phyloP scores from a whole-genome alignment of 2,797 vertebrate species.

The Morus bassanus region DNA sequence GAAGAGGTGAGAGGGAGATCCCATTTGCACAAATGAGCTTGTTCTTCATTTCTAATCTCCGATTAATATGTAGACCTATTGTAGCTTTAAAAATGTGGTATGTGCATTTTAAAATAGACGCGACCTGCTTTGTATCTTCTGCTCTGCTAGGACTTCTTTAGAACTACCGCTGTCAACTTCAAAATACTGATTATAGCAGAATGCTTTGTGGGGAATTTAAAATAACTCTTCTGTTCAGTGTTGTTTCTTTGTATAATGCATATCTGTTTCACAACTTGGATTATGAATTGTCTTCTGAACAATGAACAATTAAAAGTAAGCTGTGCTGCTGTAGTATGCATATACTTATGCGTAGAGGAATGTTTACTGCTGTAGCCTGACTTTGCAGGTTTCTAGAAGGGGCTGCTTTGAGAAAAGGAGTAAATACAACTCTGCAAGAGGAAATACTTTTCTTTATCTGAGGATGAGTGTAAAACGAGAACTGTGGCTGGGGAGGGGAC shows the following conservation, averaged over 20 bases:
- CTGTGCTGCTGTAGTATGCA: not conserved
- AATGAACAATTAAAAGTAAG: not conserved
- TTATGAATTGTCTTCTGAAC: not conserved
- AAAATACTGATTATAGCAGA: not conserved
- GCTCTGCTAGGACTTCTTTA: not conserved
- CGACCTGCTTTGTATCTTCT: not conserved
- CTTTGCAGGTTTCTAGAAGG: not conserved
- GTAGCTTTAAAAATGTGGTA: not conserved
- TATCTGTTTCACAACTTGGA: not conserved
- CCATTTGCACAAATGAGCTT: not conserved
- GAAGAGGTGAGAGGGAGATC: not conserved
- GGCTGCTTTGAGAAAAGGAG: not conserved
- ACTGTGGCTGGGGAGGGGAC: not conserved
- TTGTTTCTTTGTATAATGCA: not conserved
- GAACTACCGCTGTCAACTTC: not conserved
- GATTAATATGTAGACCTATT: not conserved
- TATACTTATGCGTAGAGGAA: not conserved
- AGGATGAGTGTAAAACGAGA: not conserved
- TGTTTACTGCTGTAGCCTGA: not conserved
- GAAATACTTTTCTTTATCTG: not conserved
- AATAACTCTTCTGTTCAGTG: not conserved
- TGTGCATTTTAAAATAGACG: not conserved
- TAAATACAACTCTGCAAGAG: not conserved
- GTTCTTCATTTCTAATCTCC: not conserved
- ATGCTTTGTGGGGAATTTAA: not conserved